phyloP scores from a whole-genome alignment of 2,113 vertebrate species.

The Prunella himalayana region DNA sequence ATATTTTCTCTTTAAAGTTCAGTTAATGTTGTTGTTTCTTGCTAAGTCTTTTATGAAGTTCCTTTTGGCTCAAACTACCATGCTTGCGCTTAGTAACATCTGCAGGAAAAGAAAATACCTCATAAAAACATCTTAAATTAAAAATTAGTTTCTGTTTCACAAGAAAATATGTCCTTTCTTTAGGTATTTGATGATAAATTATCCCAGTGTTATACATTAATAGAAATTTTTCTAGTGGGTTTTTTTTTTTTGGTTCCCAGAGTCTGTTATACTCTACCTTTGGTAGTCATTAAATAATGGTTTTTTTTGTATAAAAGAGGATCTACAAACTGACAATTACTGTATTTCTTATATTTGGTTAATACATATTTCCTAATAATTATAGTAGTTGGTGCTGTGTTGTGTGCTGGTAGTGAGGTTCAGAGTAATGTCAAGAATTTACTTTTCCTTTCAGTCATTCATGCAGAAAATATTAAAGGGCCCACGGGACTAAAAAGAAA shows the following conservation, averaged over 20 bases:
- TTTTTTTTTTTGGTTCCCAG: neutral
- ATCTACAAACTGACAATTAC: neutral
- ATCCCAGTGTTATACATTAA: neutral
- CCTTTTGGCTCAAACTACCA: neutral
- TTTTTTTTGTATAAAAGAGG: neutral
- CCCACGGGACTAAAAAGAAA: neutral
- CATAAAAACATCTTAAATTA: neutral
- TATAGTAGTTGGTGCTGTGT: neutral
- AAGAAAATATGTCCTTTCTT: neutral
- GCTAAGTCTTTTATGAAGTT: neutral
- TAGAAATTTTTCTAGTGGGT: neutral
- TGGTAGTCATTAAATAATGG: neutral
- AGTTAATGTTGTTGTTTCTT: slow-evolving; percentile 19
- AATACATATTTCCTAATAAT: neutral
- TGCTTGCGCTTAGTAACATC: neutral
- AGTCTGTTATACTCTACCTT: neutral
- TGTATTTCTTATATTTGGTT: neutral
- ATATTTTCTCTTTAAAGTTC: slow-evolving; percentile 57
- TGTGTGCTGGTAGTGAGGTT: neutral
- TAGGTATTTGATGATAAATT: neutral
- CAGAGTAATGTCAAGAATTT: neutral
- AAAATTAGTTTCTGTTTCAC: neutral
- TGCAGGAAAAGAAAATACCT: neutral
- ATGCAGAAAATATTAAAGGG: neutral
- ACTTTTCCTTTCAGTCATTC: neutral